Percentiles rank a stretch among this genome's conserved stretches.
phyloP scores from a whole-genome alignment of 2,797 vertebrate species.

The Myiotriccus ornatus region DNA sequence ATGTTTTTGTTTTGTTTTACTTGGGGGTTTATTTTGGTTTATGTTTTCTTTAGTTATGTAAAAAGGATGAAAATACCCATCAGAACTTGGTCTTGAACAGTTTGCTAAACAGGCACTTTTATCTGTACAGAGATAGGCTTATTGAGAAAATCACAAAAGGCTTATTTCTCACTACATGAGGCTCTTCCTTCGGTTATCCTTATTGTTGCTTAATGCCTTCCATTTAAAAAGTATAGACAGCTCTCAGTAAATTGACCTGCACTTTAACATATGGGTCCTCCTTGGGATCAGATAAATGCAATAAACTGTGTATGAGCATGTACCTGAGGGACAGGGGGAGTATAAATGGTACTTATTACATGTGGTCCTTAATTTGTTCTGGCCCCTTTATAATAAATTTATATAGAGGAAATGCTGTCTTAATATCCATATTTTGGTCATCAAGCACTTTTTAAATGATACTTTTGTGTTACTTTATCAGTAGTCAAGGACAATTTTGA shows the following conservation, averaged over 20 bases:
- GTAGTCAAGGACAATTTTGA: background rate
- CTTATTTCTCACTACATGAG: background rate
- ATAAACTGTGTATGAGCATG: background rate
- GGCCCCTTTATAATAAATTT: background rate
- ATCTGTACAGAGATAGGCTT: background rate
- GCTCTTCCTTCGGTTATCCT: background rate
- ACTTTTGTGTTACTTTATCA: background rate
- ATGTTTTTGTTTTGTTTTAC: background rate
- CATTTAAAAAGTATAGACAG: background rate
- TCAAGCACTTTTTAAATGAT: background rate
- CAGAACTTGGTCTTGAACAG: background rate
- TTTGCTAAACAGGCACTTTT: background rate
- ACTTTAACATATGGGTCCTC: background rate
- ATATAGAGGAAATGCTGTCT: background rate
- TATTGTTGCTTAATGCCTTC: background rate
- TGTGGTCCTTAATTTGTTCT: background rate
- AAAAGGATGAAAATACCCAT: background rate
- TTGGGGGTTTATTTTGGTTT: background rate
- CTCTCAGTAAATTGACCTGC: background rate
- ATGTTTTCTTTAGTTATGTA: background rate
- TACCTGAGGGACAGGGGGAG: background rate
- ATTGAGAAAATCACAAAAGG: background rate
- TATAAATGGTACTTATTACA: background rate
- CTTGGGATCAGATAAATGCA: background rate
- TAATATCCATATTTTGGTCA: background rate